These are phyloP conservation scores for Brachionus koreanus DNA, from an alignment of 1,140 invertebrate species.

Conservation along the genomic window DNA sequence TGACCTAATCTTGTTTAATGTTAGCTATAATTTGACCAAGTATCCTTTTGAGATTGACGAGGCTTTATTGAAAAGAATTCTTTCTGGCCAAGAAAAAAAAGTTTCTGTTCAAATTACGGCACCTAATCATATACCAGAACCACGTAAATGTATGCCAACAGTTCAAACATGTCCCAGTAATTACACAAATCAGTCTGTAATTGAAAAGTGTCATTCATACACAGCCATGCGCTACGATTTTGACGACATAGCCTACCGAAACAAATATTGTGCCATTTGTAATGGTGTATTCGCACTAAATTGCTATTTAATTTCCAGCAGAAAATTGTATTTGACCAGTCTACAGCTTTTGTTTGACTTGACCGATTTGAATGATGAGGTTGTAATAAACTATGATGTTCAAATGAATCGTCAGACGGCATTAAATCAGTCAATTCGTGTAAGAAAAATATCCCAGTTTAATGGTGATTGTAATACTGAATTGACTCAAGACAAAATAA, in stretches of 20 bases:
- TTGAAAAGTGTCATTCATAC: not conserved
- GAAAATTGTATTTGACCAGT: slow-evolving; percentile 1
- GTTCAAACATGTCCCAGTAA: not conserved
- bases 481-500: not conserved
- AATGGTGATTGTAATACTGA: not conserved
- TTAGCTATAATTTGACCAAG: not conserved
- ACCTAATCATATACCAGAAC: not conserved
- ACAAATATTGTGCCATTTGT: not conserved
- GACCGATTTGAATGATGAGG: not conserved
- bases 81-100: not conserved
- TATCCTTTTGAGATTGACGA: not conserved
- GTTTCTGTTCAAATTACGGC: not conserved
- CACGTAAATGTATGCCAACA: not conserved
- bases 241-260: not conserved
- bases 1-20: not conserved
- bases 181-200: not conserved
- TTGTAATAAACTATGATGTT: not conserved
- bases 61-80: not conserved
- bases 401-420: not conserved
- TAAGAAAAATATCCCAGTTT: not conserved
- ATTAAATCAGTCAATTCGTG: not conserved
- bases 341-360: not conserved
- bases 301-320: not conserved
- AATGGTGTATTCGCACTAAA: not conserved
- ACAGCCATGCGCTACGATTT: not conserved